Percentiles rank a stretch among this genome's conserved stretches.
These are phyloP conservation scores for Megalonaias nervosa DNA, from an alignment of 1,140 invertebrate species.

Conservation along the genomic window DNA sequence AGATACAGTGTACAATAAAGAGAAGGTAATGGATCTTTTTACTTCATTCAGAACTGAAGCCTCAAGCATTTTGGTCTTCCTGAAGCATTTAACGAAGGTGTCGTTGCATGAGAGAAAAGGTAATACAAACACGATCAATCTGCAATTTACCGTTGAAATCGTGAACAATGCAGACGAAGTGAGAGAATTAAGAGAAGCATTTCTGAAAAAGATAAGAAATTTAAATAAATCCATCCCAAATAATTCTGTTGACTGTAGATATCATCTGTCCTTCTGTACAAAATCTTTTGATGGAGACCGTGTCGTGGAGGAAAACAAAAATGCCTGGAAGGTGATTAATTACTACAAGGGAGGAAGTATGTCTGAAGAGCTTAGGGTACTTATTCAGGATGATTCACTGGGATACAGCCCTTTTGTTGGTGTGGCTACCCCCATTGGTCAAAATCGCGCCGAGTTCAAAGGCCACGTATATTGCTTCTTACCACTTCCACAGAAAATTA, in stretches of 20 bases:
- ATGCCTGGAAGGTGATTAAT: constrained; percentile 41
- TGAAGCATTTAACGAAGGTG: constrained; percentile 25
- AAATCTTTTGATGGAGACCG: too few relatives aligned
- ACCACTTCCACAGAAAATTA: constrained; percentile 55
- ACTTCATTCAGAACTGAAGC: constrained; percentile 32
- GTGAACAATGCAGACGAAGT: too few relatives aligned
- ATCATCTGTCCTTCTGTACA: too few relatives aligned
- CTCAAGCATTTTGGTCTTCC: constrained; percentile 36
- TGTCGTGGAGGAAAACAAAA: too few relatives aligned
- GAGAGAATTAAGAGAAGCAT: too few relatives aligned
- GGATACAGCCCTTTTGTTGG: constrained; percentile 58
- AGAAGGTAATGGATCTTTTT: constrained; percentile 41
- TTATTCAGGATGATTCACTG: constrained; percentile 37
- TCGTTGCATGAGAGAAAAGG: background rate
- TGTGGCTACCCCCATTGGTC: constrained; percentile 42
- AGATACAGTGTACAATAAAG: constrained; percentile 27
- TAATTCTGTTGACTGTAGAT: too few relatives aligned
- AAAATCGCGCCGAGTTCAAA: constrained; percentile 11
- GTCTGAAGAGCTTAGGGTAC: constrained; percentile 24
- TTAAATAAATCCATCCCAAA: too few relatives aligned
- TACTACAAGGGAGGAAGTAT: constrained; percentile 28
- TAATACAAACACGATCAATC: background rate
- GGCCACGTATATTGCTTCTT: constrained; percentile 66
- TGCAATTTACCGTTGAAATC: too few relatives aligned
- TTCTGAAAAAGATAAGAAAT: too few relatives aligned